Percentiles rank a stretch among this genome's conserved stretches.
phyloP scores from a whole-genome alignment of 2,888 invertebrate species.

The Osmoderma eremita region DNA sequence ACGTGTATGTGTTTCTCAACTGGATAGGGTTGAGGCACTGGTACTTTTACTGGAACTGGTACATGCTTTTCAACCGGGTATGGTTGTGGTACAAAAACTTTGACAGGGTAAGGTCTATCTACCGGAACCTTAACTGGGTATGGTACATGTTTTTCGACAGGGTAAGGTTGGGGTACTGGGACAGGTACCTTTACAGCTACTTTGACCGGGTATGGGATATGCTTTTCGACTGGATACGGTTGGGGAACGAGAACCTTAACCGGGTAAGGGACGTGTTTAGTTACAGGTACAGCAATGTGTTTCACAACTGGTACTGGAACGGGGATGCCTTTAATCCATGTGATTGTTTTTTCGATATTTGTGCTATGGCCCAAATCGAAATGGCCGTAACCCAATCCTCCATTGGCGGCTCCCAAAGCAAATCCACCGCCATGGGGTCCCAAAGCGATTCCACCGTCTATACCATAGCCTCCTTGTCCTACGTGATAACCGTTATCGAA shows the following conservation, averaged over 20 bases:
- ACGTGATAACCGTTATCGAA: constrained; percentile 76
- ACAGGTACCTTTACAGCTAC: constrained; percentile 84
- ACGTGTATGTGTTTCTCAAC: constrained; percentile 79
- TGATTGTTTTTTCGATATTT: constrained; percentile 72
- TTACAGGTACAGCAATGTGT: constrained; percentile 73
- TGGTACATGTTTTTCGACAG: constrained; percentile 81
- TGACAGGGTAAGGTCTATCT: constrained; percentile 82
- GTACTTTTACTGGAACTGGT: constrained; percentile 79
- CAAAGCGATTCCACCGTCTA: constrained; percentile 66
- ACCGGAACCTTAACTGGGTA: constrained; percentile 76
- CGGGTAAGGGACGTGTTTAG: constrained; percentile 73
- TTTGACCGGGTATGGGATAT: constrained; percentile 76
- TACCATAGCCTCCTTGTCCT: constrained; percentile 69
- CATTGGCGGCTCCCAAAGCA: constrained; percentile 47
- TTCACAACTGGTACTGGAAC: constrained; percentile 73
- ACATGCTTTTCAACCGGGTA: constrained; percentile 83
- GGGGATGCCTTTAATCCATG: constrained; percentile 73
- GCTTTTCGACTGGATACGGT: constrained; percentile 79
- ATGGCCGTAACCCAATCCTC: constrained; percentile 50
- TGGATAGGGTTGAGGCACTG: constrained; percentile 80
- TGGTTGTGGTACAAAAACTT: constrained; percentile 81
- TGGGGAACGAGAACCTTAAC: constrained; percentile 72
- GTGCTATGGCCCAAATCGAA: constrained; percentile 62
- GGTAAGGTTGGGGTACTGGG: constrained; percentile 80
- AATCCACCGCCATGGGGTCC: constrained; percentile 54